Evolutionary conservation across 92 coral and sea anemone species (phyloP), one percentile per base, ranked within the genome.

Genomic region (Bergia sp.): DNA sequence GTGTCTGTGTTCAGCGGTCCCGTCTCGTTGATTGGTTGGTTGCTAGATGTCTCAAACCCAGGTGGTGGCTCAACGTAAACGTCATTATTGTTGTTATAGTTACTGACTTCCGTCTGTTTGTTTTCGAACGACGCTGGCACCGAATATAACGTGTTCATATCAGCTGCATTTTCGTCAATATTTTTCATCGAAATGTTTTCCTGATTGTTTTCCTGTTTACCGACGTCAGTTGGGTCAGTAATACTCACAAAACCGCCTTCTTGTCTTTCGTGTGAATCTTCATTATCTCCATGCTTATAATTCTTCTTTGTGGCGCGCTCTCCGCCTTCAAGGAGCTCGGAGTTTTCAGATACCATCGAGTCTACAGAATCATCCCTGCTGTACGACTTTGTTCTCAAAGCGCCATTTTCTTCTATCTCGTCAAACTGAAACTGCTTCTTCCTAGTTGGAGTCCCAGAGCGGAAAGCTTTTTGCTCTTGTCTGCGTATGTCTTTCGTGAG

Each of bases 401-500:
- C 90, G 79, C 65, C 74, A 74, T 39, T 61, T 65, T 44, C 92
- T 75, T 53, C 86, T 53, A n/a, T 80, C 64, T 29, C 49, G 49
- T 16, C 85, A 43, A 44, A 80, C 87, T 15, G 93, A 92, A 77
- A 91, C 78, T 41, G 95, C 82, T 81, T 84, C 23, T 47, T 69
- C 41, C 77, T 84, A 41, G 77, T 45, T 29, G 79, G 77, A 7
- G 79, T 71, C 29, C 66, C 78, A 84, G 87, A 16, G 7, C 92
- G 88, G 37, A 90, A 92, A 43, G 87, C 80, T 18, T 90, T 91
- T 5, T 80, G 71, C 76, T 95, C 98, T 58, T 95, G 98, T 49
- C 94, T 89, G 64, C 95, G 88, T 42, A 95, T 95, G 4, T 95
- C 96, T 84, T 88, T 95, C 0, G 93, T 76, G 37, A 95, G 93